Conservation (phyloP, 2,113 vertebrate genomes). For the Pomatorhinus ruficollis region DNA sequence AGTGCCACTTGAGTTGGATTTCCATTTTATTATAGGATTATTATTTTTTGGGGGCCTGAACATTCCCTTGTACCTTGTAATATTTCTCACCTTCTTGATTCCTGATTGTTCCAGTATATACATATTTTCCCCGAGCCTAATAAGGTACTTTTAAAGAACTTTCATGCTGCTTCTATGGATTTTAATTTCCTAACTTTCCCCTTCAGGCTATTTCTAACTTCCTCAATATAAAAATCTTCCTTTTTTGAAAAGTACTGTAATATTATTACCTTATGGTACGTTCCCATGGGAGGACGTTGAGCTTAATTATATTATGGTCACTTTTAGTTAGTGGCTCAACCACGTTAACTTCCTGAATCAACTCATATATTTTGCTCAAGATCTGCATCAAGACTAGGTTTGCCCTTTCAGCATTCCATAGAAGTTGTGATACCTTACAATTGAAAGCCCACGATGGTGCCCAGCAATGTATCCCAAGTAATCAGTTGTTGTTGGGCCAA, state of each 20-base stretch:
- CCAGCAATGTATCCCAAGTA: background rate
- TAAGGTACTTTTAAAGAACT: conserved; percentile 38
- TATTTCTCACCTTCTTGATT: conserved; percentile 66
- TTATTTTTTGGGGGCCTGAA: conserved; percentile 34
- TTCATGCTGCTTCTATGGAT: conserved; percentile 52
- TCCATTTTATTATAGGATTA: conserved; percentile 55
- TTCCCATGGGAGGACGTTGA: conserved; percentile 69
- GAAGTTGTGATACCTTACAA: background rate
- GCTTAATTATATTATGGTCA: conserved; percentile 74
- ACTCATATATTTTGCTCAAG: conserved; percentile 42
- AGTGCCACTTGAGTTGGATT: conserved; percentile 35
- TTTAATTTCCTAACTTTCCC: conserved; percentile 71
- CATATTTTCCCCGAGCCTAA: conserved; percentile 21
- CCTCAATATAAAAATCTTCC: conserved; percentile 69
- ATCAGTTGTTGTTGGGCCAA: background rate
- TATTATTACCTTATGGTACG: conserved; percentile 68
- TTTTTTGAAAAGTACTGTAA: conserved; percentile 70
- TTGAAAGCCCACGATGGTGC: background rate
- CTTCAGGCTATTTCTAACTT: conserved; percentile 70
- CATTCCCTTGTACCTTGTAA: background rate
- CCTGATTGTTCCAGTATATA: conserved; percentile 51
- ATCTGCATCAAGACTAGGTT: conserved; percentile 49
- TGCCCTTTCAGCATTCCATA: conserved; percentile 24
- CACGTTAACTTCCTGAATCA: conserved; percentile 71
- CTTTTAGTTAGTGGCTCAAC: conserved; percentile 74